These are phyloP conservation scores for Bellardia bayeri DNA, from an alignment of 2,888 invertebrate species.

Conservation along the genomic window DNA sequence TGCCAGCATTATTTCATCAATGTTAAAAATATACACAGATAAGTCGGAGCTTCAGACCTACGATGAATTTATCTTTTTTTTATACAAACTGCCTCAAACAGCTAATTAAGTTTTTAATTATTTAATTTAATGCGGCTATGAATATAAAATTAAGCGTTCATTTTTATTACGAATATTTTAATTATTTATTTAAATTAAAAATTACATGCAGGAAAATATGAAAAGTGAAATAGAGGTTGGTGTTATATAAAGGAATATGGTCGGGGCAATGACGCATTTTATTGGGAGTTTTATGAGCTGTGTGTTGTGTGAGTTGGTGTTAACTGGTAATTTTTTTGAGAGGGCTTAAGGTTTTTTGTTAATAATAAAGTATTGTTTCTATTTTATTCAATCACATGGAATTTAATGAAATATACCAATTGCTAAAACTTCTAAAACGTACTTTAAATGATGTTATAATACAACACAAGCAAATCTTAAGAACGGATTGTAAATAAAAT, in stretches of 20 bases:
- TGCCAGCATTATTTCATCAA: conserved; percentile 29
- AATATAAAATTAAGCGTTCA: conserved; percentile 51
- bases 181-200: conserved; percentile 53
- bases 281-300: not conserved
- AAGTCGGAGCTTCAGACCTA: not conserved
- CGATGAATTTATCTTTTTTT: conserved; percentile 34
- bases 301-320: too few relatives aligned
- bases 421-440: too few relatives aligned
- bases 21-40: conserved; percentile 30
- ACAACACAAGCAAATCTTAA: too few relatives aligned
- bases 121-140: conserved; percentile 63
- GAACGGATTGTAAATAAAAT: too few relatives aligned
- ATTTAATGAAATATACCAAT: too few relatives aligned
- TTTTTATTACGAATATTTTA: conserved; percentile 47
- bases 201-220: not conserved
- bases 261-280: not conserved
- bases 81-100: conserved; percentile 47
- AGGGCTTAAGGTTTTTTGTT: too few relatives aligned
- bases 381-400: too few relatives aligned
- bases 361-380: too few relatives aligned
- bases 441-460: too few relatives aligned
- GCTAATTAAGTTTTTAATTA: conserved; percentile 68
- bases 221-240: not conserved
- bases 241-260: not conserved
- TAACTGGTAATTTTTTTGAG: too few relatives aligned